Percentiles rank a stretch among this genome's conserved stretches.
Evolutionary conservation across 1,140 invertebrate genomes (phyloP).

Genomic region (Drosophila ironensis): DNA sequence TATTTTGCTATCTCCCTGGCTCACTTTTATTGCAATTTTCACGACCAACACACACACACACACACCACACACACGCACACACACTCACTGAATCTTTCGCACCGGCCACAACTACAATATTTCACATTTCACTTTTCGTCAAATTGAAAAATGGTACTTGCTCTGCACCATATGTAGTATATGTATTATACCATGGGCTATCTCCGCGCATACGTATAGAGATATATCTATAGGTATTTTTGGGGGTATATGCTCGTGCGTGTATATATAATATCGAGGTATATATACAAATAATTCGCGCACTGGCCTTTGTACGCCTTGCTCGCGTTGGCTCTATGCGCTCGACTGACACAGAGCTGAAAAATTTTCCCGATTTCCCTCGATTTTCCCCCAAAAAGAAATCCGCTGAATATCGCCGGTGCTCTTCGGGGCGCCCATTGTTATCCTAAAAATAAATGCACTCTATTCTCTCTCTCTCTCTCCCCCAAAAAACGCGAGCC

Average conservation of each 20-base stretch:
- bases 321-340: constrained; percentile 71
- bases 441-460: constrained; percentile 76
- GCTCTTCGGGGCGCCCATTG: constrained; percentile 60
- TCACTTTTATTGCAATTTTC: constrained; percentile 51
- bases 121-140: constrained; percentile 51
- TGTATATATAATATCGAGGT: constrained; percentile 22
- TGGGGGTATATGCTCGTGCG: constrained; percentile 9
- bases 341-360: constrained; percentile 58
- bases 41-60: constrained; percentile 45
- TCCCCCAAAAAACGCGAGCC: not conserved
- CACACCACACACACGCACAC: not conserved
- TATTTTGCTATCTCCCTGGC: constrained; percentile 25
- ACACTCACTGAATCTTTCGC: no score
- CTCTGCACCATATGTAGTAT: constrained; percentile 26
- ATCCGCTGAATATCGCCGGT: constrained; percentile 38
- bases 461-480: constrained; percentile 5
- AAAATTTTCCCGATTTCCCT: constrained; percentile 44
- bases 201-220: constrained; percentile 26
- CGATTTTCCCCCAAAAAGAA: constrained; percentile 54
- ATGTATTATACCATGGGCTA: constrained; percentile 28
- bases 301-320: constrained; percentile 56
- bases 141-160: constrained; percentile 35
- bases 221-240: constrained; percentile 18
- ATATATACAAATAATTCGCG: constrained; percentile 54
- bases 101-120: constrained; percentile 22